Conservation (phyloP, 2,888 invertebrate species). For the Leucoptera coffeella region DNA sequence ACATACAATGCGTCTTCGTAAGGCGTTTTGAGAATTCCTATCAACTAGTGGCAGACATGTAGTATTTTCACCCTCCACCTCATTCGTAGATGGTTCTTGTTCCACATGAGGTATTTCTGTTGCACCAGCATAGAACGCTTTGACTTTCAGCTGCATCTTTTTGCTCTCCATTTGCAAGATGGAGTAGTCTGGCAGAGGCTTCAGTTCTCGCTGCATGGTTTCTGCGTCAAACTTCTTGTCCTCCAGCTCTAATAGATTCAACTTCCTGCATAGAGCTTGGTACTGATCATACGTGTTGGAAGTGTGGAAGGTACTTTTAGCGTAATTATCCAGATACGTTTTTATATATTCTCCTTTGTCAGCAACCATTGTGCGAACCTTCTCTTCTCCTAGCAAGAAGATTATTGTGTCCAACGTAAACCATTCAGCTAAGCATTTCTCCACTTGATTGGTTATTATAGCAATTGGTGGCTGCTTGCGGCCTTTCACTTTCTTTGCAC, state of each 20-base stretch:
- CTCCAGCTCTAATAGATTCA: conserved; percentile 58
- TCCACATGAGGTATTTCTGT: conserved; percentile 26
- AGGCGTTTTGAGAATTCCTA: conserved; percentile 57
- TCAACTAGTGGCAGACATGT: conserved; percentile 60
- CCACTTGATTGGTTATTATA: conserved; percentile 37
- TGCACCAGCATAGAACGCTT: conserved; percentile 56
- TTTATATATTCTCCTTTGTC: conserved; percentile 48
- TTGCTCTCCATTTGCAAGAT: conserved; percentile 57
- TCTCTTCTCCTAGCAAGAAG: conserved; percentile 56
- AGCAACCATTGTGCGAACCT: conserved; percentile 48
- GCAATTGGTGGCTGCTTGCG: conserved; percentile 30
- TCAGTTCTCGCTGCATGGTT: conserved; percentile 25
- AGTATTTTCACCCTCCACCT: conserved; percentile 18
- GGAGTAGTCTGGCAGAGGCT: conserved; percentile 59
- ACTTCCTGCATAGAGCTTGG: conserved; percentile 53
- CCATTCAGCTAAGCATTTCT: conserved; percentile 60
- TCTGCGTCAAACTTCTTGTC: conserved; percentile 48
- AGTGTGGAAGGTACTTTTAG: conserved; percentile 26
- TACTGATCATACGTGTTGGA: conserved; percentile 48
- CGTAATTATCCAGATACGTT: conserved; percentile 41
- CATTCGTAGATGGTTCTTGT: conserved; percentile 9
- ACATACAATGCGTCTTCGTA: conserved; percentile 63
- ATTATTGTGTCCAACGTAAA: conserved; percentile 60
- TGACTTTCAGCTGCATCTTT: conserved; percentile 58
- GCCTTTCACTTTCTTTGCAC: conserved; percentile 8